Base-by-base conservation (phyloP, 2,888 invertebrate genomes). In the Hypomecis atomaria region DNA sequence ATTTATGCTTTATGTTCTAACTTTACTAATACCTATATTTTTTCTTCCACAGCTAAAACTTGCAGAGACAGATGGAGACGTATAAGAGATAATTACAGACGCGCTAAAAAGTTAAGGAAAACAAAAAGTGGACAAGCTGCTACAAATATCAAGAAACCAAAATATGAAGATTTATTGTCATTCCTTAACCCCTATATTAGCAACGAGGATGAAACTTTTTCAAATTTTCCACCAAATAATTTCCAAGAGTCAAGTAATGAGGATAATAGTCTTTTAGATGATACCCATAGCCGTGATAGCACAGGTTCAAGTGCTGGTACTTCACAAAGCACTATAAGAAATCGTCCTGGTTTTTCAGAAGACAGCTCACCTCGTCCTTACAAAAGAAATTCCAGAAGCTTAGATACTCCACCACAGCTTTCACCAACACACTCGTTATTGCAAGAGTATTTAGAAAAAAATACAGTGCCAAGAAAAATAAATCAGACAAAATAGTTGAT, bases 1-100 rank as follows among this genome's bases (percentile, higher is more conserved):
- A 40, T 40, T 40, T 40, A 38, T 40, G 40, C 9, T 40, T 40
- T 40, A 9, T 9, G 9, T 40, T 40, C 40, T 9, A 40, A 40
- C 9, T 40, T 40, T 40, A 40, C 43, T 11, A 11, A 42, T 43
- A 43, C 6, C 43, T 43, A 11, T 11, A 11, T 43, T 11, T n/a
- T 43, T n/a, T 43, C 11, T 43, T n/a, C n/a, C 43, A 43, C 43
- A 11, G 69, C 57, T 50, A 56, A 64, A 42, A 70, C 70, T 33
- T 68, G 68, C 54, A 59, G 68, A 59, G 69, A 69, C 43, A 65
- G 60, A 53, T 69, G 69, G 70, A 69, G 66, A 48, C 70, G 69
- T 36, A n/a, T 69, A 8, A 50, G 70, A 52, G 68, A 69, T 54
- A 65, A 66, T 34, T 69, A 70, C 36, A 40, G 68, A 42, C 70